Conservation (phyloP, 2,797 vertebrate genomes). For the Rhynchonycteris naso region DNA sequence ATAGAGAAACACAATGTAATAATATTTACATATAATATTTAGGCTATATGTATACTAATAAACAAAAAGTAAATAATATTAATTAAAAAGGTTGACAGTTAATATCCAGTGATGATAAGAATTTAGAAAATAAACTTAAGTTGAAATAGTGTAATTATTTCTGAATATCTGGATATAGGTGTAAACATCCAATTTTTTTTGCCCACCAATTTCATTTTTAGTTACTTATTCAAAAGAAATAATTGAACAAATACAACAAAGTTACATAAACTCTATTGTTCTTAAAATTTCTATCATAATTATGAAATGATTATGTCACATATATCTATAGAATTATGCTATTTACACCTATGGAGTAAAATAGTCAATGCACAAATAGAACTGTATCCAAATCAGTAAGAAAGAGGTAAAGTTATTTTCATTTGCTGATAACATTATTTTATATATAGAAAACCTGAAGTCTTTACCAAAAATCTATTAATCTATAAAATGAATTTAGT, state of each 20-base stretch:
- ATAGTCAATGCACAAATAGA: not conserved
- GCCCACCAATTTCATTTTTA: not conserved
- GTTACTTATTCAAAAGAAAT: not conserved
- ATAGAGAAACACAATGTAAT: not conserved
- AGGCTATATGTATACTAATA: not conserved
- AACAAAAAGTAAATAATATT: not conserved
- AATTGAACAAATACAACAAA: not conserved
- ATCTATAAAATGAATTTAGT: not conserved
- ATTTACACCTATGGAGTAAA: not conserved
- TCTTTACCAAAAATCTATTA: not conserved
- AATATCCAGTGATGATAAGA: not conserved
- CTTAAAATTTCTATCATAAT: not conserved
- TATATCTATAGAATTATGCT: not conserved
- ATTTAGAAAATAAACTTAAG: not conserved
- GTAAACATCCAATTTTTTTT: not conserved
- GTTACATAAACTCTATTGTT: not conserved
- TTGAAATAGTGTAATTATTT: not conserved
- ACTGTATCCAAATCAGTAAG: not conserved
- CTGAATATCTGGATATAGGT: not conserved
- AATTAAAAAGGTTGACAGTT: not conserved
- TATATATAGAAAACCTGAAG: not conserved
- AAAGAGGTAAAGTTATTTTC: not conserved
- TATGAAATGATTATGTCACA: not conserved
- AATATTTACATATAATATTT: not conserved
- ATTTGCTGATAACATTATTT: not conserved